Conservation (phyloP, 2,888 invertebrate genomes). For the Antitype chi region DNA sequence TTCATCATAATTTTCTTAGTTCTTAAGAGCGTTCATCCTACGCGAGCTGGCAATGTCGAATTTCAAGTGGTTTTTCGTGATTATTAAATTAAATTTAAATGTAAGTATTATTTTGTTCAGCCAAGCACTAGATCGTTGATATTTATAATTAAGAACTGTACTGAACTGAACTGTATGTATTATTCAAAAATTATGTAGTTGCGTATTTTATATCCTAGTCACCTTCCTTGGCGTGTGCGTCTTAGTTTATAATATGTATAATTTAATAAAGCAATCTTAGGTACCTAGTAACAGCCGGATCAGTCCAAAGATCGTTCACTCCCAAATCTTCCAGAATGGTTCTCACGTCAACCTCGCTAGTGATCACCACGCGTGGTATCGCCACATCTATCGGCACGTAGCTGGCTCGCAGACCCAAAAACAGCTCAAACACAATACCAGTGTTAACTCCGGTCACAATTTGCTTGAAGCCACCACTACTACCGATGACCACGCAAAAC, state of each 20-base stretch:
- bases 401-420: constrained; percentile 43
- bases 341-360: constrained; percentile 60
- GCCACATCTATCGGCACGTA: constrained; percentile 58
- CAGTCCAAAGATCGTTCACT: constrained; percentile 59
- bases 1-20: background rate
- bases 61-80: too few relatives aligned
- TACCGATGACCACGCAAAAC: constrained; percentile 38
- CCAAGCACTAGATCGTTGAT: too few relatives aligned
- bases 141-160: too few relatives aligned
- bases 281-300: constrained; percentile 64
- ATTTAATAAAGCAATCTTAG: background rate
- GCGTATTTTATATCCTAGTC: background rate
- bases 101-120: too few relatives aligned
- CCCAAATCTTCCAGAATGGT: constrained; percentile 60
- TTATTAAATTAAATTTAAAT: too few relatives aligned
- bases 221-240: background rate
- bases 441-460: background rate
- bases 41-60: too few relatives aligned
- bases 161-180: too few relatives aligned
- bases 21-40: too few relatives aligned
- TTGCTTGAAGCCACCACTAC: constrained; percentile 11
- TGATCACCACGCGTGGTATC: constrained; percentile 62
- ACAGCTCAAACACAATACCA: constrained; percentile 37
- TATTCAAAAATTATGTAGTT: too few relatives aligned
- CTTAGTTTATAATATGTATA: too few relatives aligned